Base-by-base conservation (phyloP, 2,888 invertebrate species). In the Neria commutata region DNA sequence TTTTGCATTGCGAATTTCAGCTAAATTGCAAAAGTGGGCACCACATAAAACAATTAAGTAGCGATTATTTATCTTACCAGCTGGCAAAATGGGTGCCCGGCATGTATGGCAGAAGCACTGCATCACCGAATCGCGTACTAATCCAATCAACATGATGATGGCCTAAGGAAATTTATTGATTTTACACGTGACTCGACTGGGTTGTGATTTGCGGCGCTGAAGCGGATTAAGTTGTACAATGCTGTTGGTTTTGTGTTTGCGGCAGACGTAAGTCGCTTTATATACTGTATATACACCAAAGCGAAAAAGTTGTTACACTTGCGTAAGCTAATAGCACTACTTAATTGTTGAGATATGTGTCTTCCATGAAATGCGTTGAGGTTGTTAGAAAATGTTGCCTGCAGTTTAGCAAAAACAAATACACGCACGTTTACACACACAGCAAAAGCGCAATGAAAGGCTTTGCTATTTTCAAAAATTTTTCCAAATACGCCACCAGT, bases 101-200 rank as follows among this genome's bases (percentile, higher is more conserved):
- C 93, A 94, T 83, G 92, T 90, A 85, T 93, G 92, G 86, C 94
- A 94, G 87, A 94, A 93, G 86, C 94, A 94, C 88, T 92, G 91
- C 89, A 93, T 88, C 83, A 94, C 92, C 82, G 93, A 94, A 84
- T 94, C 92, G 84, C 92, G 90, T 82, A 94, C 92, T 79, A 94
- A 88, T 83, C 90, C 91, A 86, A 94, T 92, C 86, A 94, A 85
- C 94, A 94, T 94, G 66, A 64, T 77, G 73, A 64, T 60, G 61
- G 33, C 54, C 45, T 50, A 25, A 40, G 34, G 53, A 52, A 61
- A 62, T 63, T 65, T 70, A 68, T 68, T 61, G 70, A 68, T 68
- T 67, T 66, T 63, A 63, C 57, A 66, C 64, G 54, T 55, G 53
- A 55, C 54, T 58, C 25, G 23, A 11, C 26, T 25, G 48, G 2